Evolutionary conservation across 2,797 vertebrate genomes (phyloP).

Genomic region (Sebastes flavidus): DNA sequence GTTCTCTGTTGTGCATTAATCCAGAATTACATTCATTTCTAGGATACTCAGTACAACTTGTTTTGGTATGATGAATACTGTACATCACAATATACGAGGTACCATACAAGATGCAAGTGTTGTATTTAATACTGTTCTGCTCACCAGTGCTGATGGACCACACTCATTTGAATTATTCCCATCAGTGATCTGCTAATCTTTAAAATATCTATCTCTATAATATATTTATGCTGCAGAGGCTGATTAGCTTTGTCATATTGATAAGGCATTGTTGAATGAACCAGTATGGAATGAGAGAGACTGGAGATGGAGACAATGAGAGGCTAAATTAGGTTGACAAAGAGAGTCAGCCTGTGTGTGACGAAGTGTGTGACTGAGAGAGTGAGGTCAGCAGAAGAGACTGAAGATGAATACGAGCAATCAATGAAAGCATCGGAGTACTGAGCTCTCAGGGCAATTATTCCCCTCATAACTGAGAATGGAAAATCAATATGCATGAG

Average conservation of each 20-base stretch:
- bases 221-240: background rate
- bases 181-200: background rate
- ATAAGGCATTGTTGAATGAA: background rate
- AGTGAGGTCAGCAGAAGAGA: too few relatives aligned
- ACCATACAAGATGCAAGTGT: background rate
- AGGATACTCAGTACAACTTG: too few relatives aligned
- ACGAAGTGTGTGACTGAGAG: background rate
- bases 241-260: conserved; percentile 9
- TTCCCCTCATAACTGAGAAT: conserved; percentile 27
- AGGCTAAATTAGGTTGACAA: background rate
- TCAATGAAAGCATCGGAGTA: conserved; percentile 36
- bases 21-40: too few relatives aligned
- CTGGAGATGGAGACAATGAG: background rate
- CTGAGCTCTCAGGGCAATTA: conserved; percentile 21
- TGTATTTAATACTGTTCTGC: background rate
- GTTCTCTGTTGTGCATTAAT: too few relatives aligned
- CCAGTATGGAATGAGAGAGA: background rate
- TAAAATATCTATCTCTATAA: background rate
- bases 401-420: conserved; percentile 23
- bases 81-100: too few relatives aligned
- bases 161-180: background rate
- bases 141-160: background rate
- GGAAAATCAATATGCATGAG: conserved; percentile 39
- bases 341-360: background rate
- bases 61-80: too few relatives aligned